Percentiles rank a stretch among this genome's conserved stretches.
Conservation (phyloP, 2,797 vertebrate species). For the Meda fulgida region DNA sequence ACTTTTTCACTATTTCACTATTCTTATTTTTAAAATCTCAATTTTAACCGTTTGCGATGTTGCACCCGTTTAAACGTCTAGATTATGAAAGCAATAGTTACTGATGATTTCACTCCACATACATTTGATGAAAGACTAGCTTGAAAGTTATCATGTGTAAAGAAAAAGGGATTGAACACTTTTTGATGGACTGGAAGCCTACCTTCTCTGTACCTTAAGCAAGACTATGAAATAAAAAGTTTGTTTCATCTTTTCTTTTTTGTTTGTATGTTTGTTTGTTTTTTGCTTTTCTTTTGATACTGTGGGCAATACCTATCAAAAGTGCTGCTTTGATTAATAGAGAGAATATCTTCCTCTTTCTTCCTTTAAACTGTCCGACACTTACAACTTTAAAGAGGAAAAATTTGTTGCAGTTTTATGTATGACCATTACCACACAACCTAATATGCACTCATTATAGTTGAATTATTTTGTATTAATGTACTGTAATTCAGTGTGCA, state of each 20-base stretch:
- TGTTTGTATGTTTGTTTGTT: background rate
- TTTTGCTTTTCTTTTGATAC: conserved; percentile 65
- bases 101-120: conserved; percentile 26
- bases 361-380: conserved; percentile 53
- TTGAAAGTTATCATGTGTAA: conserved; percentile 31
- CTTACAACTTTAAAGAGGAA: conserved; percentile 57
- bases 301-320: conserved; percentile 78
- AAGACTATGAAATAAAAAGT: background rate
- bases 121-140: conserved; percentile 24
- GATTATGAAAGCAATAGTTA: conserved; percentile 42
- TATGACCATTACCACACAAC: conserved; percentile 44
- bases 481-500: conserved; percentile 83
- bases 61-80: conserved; percentile 38
- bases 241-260: background rate
- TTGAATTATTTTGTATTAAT: conserved; percentile 66
- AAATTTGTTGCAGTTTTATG: conserved; percentile 52
- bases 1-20: background rate
- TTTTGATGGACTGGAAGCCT: conserved; percentile 33
- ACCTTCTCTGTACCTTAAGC: background rate
- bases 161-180: conserved; percentile 47
- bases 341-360: conserved; percentile 52
- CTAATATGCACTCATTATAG: conserved; percentile 63
- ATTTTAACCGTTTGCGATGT: conserved; percentile 5
- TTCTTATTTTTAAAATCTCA: conserved; percentile 5
- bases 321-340: conserved; percentile 71